Evolutionary conservation across 1,140 invertebrate species (phyloP).

Genomic region (Lithobius niger): DNA sequence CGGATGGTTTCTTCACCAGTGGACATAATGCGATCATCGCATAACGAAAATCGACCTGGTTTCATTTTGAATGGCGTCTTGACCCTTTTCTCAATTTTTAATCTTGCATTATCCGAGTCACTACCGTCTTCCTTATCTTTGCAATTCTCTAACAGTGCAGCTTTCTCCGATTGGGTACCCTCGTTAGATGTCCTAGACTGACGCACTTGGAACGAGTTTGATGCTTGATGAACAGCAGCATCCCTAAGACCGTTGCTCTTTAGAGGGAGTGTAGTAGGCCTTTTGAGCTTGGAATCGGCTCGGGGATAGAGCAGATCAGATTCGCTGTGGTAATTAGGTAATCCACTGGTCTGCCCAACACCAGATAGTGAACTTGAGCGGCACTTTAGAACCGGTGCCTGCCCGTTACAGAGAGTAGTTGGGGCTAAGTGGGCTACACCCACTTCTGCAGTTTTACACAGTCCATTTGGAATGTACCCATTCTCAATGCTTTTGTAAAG

Average conservation of each 20-base stretch:
- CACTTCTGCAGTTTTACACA: slow-evolving; percentile 21
- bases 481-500: slow-evolving; percentile 12
- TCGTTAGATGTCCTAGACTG: not conserved
- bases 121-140: slow-evolving; percentile 42
- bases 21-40: slow-evolving; percentile 71
- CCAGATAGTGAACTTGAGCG: not conserved
- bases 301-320: not conserved
- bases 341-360: not conserved
- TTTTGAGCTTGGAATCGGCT: slow-evolving; percentile 4
- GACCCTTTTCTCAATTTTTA: slow-evolving; percentile 51
- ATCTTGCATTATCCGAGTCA: slow-evolving; percentile 47
- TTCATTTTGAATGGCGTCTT: slow-evolving; percentile 70
- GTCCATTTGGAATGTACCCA: slow-evolving; percentile 9
- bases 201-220: not conserved
- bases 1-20: not conserved
- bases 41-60: slow-evolving; percentile 57
- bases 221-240: not conserved
- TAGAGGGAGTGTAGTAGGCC: slow-evolving; percentile 26
- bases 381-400: slow-evolving; percentile 12
- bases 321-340: not conserved
- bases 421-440: slow-evolving; percentile 21
- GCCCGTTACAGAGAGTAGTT: slow-evolving; percentile 11
- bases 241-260: slow-evolving; percentile 24
- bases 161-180: not conserved
- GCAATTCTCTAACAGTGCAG: slow-evolving; percentile 16